Evolutionary conservation across 2,888 invertebrate species (phyloP), one percentile per base, ranked within the genome.

Genomic region (Agriopis marginaria): DNA sequence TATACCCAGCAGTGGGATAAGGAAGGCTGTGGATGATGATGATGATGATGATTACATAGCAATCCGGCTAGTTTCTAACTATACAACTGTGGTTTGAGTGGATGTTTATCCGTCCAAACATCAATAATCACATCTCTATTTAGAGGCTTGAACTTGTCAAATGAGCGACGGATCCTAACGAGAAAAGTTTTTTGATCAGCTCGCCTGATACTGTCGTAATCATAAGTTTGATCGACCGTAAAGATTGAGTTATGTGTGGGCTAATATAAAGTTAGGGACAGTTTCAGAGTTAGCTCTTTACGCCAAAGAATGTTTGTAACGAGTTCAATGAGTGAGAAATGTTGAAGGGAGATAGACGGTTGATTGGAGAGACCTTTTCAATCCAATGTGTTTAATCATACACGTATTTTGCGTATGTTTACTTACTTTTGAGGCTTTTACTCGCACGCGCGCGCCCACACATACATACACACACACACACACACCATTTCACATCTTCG

Each of bases 121-220:
- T 14, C 10, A 44, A 7, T 6, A 17, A 68, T 70, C 53, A 12
- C 58, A 70, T 44, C 12, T 60, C 70, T 63, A 60, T 63, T 70
- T 66, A 66, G 66, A 79, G 81, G 82, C 83, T 83, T 76, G 66
- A 83, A 87, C 80, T 86, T 87, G 87, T 87, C 88, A 88, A 88
- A 89, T 89, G 88, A 88, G 85, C 84, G 84, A 77, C 82, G 81
- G 50, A 66, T 65, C 58, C 81, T 89, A 90, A 90, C 88, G 89
- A 90, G 90, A 89, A 90, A 90, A 90, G 77, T 90, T 90, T 88
- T 85, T 86, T 89, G 88, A 89, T 90, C 88, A 87, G 77, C 81
- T 80, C 76, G 63, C 66, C 77, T 79, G 76, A 79, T 80, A 78
- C 79, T 74, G 67, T 39, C 72, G 81, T 83, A 84, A 86, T 74